Base-by-base conservation (phyloP, 2,113 vertebrate species). In the Sceloporus undulatus region DNA sequence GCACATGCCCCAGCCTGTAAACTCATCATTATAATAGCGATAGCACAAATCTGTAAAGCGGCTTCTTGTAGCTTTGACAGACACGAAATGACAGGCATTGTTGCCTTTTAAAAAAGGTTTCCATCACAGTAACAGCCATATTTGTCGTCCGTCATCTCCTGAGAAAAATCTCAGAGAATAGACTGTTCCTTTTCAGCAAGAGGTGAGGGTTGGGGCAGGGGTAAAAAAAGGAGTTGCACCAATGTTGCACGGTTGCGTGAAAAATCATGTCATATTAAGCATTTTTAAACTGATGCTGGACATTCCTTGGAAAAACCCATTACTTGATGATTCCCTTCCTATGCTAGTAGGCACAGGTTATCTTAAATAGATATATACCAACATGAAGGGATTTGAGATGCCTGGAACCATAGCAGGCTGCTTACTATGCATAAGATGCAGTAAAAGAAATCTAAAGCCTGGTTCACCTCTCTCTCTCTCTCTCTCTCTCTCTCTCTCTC, bases 231-330 rank as follows among this genome's bases (percentile, higher is more conserved):
- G 65, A 14, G 52, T 74, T 87, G 87, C 16, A 82, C 4, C 18
- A 73, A 25, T 0, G 1, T 87, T 91, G 68, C 9, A 78, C 18
- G 29, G 56, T 59, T 78, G 59, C 56, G 62, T 91, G 56, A 90
- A 92, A 90, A 92, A 25, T 88, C 73, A 56, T 16, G 48, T 42
- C 9, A 54, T 19, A 23, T 79, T 38, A 40, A 85, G 11, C 62
- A 56, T 1, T 9, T 87, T 89, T 29, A 62, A 34, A 85, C 16
- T 77, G 21, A 74, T 82, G 81, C 25, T n/a, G 27, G 70, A 81
- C 71, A 62, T 62, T 62, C 59, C 59, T 62, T 14, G 59, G 59
- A 16, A 18, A 62, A 62, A 62, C 56, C 56, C 56, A 59, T 59
- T 59, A 16, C 14, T 59, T 59, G 56, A 2, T 59, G 56, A 59